phyloP scores from a whole-genome alignment of 2,113 vertebrate genomes.

The Pelecanoides urinatrix region DNA sequence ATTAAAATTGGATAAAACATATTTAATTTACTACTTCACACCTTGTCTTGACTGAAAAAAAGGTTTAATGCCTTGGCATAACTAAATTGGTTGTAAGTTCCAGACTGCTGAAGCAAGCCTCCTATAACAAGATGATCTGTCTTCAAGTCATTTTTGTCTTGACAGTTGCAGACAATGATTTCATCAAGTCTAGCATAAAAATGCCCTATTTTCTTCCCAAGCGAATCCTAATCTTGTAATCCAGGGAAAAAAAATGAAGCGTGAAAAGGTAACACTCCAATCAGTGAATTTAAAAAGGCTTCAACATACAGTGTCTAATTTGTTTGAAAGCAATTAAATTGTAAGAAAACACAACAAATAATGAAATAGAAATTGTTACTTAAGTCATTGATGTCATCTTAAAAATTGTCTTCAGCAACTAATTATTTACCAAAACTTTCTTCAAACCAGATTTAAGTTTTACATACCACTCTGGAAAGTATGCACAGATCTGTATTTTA shows the following conservation, averaged over 20 bases:
- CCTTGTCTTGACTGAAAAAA: neutral
- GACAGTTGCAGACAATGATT: conserved; percentile 62
- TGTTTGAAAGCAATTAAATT: neutral
- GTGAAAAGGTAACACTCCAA: neutral
- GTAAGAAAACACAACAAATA: neutral
- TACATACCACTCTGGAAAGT: neutral
- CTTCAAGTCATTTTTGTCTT: conserved; percentile 64
- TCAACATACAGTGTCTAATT: neutral
- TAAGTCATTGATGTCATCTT: neutral
- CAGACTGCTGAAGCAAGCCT: conserved; percentile 66
- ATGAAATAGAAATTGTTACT: neutral
- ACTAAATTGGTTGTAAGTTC: conserved; percentile 62
- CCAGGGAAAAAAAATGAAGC: neutral
- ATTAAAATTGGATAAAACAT: conserved; percentile 5
- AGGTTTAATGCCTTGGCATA: conserved; percentile 9
- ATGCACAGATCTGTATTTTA: neutral
- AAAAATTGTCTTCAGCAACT: neutral
- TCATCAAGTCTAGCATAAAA: conserved; percentile 41
- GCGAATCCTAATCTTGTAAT: conserved; percentile 48
- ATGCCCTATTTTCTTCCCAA: conserved; percentile 37
- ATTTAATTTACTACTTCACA: neutral
- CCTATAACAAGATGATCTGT: conserved; percentile 66
- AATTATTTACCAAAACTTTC: neutral
- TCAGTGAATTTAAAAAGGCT: neutral
- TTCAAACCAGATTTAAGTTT: neutral